phyloP scores from a whole-genome alignment of 2,113 vertebrate genomes.

The Mixornis gularis region DNA sequence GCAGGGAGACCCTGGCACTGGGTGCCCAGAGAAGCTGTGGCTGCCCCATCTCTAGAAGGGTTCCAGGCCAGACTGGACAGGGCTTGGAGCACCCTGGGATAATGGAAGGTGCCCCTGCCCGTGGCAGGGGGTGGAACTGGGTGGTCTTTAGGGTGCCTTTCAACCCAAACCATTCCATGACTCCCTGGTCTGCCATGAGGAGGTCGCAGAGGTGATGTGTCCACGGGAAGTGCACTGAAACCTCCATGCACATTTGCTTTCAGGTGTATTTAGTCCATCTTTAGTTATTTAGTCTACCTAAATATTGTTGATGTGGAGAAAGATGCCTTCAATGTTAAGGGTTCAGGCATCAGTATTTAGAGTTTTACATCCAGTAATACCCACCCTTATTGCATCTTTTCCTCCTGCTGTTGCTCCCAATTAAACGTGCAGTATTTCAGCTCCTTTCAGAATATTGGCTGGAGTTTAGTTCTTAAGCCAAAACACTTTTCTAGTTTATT shows the following conservation, averaged over 20 bases:
- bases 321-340: neutral
- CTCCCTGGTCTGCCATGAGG: neutral
- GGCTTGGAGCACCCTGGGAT: accelerated
- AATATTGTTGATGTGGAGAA: neutral
- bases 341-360: neutral
- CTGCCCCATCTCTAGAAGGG: neutral
- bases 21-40: neutral
- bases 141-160: neutral
- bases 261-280: neutral
- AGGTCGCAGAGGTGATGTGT: neutral
- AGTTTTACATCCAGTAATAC: neutral
- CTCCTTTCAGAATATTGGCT: neutral
- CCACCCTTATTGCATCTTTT: neutral
- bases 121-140: neutral
- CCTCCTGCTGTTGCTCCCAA: neutral
- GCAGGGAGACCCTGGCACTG: neutral
- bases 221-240: accelerated
- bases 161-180: neutral
- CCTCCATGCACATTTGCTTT: accelerated
- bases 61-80: neutral
- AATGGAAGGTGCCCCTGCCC: neutral
- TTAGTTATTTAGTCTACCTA: no score
- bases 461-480: neutral
- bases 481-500: neutral
- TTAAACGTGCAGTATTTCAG: neutral